Evolutionary conservation across 2,888 invertebrate species (phyloP), one percentile per base, ranked within the genome.

Genomic region (Autographa gamma): DNA sequence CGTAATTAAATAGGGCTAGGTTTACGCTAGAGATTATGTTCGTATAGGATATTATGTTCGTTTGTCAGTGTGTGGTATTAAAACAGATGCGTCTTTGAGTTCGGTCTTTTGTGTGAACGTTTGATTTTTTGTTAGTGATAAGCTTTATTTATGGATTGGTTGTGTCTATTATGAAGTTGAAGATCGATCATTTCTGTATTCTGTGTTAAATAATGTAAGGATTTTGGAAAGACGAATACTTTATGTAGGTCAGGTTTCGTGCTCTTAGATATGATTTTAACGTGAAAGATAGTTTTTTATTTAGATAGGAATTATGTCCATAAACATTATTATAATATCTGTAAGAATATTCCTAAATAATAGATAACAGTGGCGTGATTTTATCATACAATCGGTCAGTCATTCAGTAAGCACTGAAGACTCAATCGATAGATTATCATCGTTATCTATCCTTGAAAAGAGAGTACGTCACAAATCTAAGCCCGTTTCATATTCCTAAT

Each of bases 1-100:
- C 77, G 70, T 77, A 69, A 74, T 72, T 75, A 63, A 72, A 73
- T 34, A 76, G 69, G 74, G 73, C 76, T 83, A 79, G 74, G 71
- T 61, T 66, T 64, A 59, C 60, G 77, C 80, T 81, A 82, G 72
- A 74, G 62, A 66, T 68, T 66, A 59, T 32, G 59, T n/a, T n/a
- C 11, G 11, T 48, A 7, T 48, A n/a, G 48, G 48, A n/a, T 56
- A 61, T 16, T 63, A 41, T n/a, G 41, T 54, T 31, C 43, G 54
- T 18, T 34, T 38, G 18, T 7, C 2, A 25, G 54, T 13, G 62
- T 71, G 25, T 54, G 18, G 25, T 14, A 11, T 56, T 56, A 34
- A 56, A 1, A 54, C 43, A 60, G 63, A 52, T 71, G 76, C 76
- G 76, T 11, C 38, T 38, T 38, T 11, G 38, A 9, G 38, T 66